These are phyloP conservation scores for Scaeva pyrastri DNA, from an alignment of 2,888 invertebrate species.

Conservation along the genomic window DNA sequence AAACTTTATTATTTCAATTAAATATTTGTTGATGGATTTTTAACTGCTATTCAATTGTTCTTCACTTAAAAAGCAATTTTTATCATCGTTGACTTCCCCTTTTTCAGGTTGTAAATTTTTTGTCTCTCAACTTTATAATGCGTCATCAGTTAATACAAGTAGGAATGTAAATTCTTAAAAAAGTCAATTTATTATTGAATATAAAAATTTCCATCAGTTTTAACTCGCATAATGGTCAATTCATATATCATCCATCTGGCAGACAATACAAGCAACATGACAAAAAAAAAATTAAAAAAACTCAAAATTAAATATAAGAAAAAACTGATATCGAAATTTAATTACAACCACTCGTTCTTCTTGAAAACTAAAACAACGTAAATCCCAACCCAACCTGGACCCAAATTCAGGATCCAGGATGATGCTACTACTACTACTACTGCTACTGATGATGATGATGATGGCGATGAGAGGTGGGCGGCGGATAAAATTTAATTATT, in stretches of 20 bases:
- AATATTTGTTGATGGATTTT: too few relatives aligned
- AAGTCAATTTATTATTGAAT: not conserved
- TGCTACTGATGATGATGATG: conserved; percentile 47
- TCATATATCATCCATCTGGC: conserved; percentile 20
- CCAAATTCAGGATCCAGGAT: conserved; percentile 23
- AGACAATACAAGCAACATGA: not conserved
- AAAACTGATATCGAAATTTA: conserved; percentile 21
- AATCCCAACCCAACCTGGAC: not conserved
- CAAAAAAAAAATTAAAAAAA: not conserved
- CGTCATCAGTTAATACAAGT: too few relatives aligned
- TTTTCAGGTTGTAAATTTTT: too few relatives aligned
- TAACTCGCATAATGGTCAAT: not conserved
- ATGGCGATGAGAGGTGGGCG: not conserved
- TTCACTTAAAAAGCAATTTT: too few relatives aligned
- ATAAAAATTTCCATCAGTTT: not conserved
- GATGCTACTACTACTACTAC: conserved; percentile 49
- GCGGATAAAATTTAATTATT: conserved; percentile 73
- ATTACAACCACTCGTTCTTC: conserved; percentile 10
- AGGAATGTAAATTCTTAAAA: too few relatives aligned
- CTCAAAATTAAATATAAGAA: conserved; percentile 21
- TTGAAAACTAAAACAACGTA: not conserved
- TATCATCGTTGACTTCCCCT: too few relatives aligned
- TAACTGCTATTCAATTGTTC: too few relatives aligned
- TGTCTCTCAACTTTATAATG: too few relatives aligned
- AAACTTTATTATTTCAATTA: too few relatives aligned